These are phyloP conservation scores for Thecophora atra DNA, from an alignment of 2,888 invertebrate species.

Conservation along the genomic window DNA sequence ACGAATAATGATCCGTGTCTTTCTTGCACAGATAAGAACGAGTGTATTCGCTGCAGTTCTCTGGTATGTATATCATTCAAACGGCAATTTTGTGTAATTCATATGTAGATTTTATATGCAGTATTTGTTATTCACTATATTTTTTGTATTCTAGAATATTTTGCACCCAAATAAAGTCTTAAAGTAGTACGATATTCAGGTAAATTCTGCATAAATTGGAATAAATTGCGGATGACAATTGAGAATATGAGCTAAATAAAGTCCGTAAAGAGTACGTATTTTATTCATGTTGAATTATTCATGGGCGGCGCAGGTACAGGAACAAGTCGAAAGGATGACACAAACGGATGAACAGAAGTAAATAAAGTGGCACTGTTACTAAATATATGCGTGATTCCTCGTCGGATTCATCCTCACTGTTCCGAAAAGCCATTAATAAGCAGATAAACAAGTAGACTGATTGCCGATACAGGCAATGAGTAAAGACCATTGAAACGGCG, in stretches of 20 bases:
- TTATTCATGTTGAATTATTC: slow-evolving; percentile 23
- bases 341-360: neutral
- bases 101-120: too few relatives aligned
- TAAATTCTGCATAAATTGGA: slow-evolving; percentile 25
- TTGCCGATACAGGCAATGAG: neutral
- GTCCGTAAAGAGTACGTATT: neutral
- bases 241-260: slow-evolving; percentile 2
- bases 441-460: neutral
- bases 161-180: slow-evolving; percentile 17
- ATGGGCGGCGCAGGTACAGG: slow-evolving; percentile 14
- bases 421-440: neutral
- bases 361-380: neutral
- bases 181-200: slow-evolving; percentile 17
- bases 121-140: too few relatives aligned
- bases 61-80: too few relatives aligned
- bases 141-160: neutral
- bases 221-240: slow-evolving; percentile 24
- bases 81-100: too few relatives aligned
- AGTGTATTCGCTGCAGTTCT: too few relatives aligned
- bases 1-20: too few relatives aligned
- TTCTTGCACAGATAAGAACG: too few relatives aligned
- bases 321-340: neutral
- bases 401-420: too few relatives aligned
- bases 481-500: too few relatives aligned
- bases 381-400: neutral